Evolutionary conservation across 2,888 invertebrate genomes (phyloP).

Genomic region (Clistopyga incitator): DNA sequence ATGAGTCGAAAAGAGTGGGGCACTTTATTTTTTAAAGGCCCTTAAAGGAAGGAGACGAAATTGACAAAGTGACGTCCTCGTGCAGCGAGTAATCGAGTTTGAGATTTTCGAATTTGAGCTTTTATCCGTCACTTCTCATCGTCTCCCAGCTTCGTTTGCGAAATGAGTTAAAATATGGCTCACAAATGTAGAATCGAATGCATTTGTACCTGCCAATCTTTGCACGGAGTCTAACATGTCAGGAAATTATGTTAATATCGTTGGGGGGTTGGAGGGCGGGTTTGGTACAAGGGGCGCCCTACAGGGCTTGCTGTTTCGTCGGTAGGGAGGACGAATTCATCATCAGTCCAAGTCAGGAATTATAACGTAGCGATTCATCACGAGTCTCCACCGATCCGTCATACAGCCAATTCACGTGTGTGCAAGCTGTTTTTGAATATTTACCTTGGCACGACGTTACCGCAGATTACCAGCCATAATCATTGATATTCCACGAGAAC

Average conservation of each 20-base stretch:
- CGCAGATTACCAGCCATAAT: not conserved
- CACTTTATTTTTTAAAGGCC: too few species aligned
- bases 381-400: slow-evolving; percentile 81
- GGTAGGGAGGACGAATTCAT: slow-evolving; percentile 77
- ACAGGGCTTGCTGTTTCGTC: slow-evolving; percentile 51
- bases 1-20: too few species aligned
- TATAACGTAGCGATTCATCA: slow-evolving; percentile 83
- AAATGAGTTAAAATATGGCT: slow-evolving; percentile 27
- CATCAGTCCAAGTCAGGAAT: slow-evolving; percentile 83
- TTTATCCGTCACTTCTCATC: not conserved
- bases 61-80: too few species aligned
- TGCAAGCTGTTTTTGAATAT: slow-evolving; percentile 58
- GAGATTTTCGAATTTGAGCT: not conserved
- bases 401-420: slow-evolving; percentile 78
- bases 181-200: slow-evolving; percentile 39
- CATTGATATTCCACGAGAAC: slow-evolving; percentile 60
- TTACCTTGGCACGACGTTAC: slow-evolving; percentile 41
- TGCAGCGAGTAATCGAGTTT: too few species aligned
- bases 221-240: slow-evolving; percentile 56
- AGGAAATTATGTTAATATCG: slow-evolving; percentile 64
- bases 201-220: slow-evolving; percentile 66
- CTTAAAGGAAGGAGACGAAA: too few species aligned
- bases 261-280: slow-evolving; percentile 65
- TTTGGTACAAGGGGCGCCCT: slow-evolving; percentile 48
- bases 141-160: not conserved